Evolutionary conservation across 2,113 vertebrate species (phyloP).

Genomic region (Pitta sordida): DNA sequence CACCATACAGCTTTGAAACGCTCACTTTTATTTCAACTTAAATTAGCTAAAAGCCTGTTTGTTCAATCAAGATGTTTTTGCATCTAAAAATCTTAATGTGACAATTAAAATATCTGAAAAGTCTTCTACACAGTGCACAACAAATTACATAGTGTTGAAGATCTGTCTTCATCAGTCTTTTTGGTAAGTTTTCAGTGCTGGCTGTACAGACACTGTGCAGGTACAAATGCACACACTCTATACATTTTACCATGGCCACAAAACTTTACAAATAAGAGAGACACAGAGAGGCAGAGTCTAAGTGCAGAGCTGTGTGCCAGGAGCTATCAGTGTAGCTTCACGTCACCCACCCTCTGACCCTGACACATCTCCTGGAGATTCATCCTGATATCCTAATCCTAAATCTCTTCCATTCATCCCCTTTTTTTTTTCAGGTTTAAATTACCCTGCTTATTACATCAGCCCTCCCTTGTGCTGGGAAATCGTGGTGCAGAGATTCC

Average conservation of each 20-base stretch:
- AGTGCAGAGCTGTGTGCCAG: background rate
- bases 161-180: background rate
- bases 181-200: background rate
- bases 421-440: background rate
- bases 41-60: slow-evolving; percentile 43
- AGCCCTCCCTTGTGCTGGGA: background rate
- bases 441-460: background rate
- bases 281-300: background rate
- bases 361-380: background rate
- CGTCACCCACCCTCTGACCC: background rate
- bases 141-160: background rate
- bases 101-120: background rate
- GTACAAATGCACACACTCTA: background rate
- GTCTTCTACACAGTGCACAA: background rate
- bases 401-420: accelerated
- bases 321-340: accelerated
- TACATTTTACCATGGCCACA: background rate
- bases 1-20: slow-evolving; percentile 15
- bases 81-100: background rate
- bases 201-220: background rate
- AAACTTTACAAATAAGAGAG: background rate
- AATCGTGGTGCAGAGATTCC: background rate
- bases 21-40: slow-evolving; percentile 39
- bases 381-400: background rate
- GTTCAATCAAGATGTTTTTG: background rate